Evolutionary conservation across 2,888 invertebrate genomes (phyloP).

Genomic region (Tetramorium bicarinatum): DNA sequence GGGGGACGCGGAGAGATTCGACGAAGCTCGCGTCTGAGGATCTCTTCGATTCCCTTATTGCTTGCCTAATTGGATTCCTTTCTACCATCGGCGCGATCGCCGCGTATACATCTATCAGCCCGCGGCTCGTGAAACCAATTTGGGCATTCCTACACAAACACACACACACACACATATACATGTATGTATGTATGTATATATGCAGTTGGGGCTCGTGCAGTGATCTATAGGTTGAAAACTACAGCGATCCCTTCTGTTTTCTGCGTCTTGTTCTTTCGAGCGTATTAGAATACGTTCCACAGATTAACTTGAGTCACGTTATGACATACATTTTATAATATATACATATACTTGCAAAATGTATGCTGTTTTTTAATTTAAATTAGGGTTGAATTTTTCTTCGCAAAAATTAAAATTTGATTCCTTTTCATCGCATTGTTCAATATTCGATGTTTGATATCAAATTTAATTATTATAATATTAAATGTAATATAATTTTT

Average conservation of each 20-base stretch:
- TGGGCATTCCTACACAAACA: constrained; percentile 74
- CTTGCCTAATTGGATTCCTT: constrained; percentile 85
- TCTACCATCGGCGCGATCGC: constrained; percentile 80
- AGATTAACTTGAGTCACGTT: background rate
- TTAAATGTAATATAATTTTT: background rate
- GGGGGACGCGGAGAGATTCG: constrained; percentile 45
- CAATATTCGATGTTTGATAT: background rate
- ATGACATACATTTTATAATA: background rate
- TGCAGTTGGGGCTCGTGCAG: constrained; percentile 48
- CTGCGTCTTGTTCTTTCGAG: background rate
- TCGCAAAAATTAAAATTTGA: background rate
- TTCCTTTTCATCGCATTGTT: background rate
- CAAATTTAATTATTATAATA: too few relatives aligned
- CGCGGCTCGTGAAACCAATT: constrained; percentile 73
- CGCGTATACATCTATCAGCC: constrained; percentile 72
- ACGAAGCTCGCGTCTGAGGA: constrained; percentile 60
- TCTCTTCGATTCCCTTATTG: constrained; percentile 82
- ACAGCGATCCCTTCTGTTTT: constrained; percentile 16
- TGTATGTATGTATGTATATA: constrained; percentile 51
- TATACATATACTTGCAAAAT: background rate
- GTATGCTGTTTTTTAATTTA: background rate
- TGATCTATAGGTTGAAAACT: constrained; percentile 76
- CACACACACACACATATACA: too few relatives aligned
- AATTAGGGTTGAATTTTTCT: background rate
- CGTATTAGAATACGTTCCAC: background rate